phyloP scores from a whole-genome alignment of 2,888 invertebrate species.

The Odontocolon sp. region DNA sequence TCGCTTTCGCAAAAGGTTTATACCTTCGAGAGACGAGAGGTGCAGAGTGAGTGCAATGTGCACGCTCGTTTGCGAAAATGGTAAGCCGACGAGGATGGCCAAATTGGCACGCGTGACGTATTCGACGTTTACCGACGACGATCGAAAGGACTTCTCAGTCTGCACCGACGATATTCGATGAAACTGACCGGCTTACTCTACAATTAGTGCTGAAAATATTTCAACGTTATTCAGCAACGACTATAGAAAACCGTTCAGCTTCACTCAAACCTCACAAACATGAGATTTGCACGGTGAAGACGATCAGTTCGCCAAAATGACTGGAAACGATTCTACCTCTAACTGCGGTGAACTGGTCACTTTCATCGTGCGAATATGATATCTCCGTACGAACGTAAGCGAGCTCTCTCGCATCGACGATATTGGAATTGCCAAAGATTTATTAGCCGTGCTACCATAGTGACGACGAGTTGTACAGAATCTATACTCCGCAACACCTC shows the following conservation, averaged over 20 bases:
- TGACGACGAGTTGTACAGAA: neutral
- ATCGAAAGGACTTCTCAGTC: slow-evolving; percentile 7
- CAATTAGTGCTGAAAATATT: too few species aligned
- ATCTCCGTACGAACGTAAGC: neutral
- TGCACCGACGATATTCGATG: too few species aligned
- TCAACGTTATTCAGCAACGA: too few species aligned
- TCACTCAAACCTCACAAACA: too few species aligned
- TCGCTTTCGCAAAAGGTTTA: slow-evolving; percentile 40
- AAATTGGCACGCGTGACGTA: slow-evolving; percentile 22
- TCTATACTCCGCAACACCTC: slow-evolving; percentile 2
- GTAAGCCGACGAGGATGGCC: slow-evolving; percentile 15
- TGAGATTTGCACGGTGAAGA: too few species aligned
- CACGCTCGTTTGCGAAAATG: neutral
- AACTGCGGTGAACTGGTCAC: too few species aligned
- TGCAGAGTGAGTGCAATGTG: too few species aligned
- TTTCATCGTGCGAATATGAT: too few species aligned
- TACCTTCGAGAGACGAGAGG: neutral
- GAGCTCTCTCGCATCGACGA: neutral
- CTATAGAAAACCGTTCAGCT: too few species aligned
- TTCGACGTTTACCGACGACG: slow-evolving; percentile 24
- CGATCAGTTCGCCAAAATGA: neutral
- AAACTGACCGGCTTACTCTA: too few species aligned
- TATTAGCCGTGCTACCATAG: slow-evolving; percentile 7
- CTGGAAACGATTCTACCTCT: too few species aligned
- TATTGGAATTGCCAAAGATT: slow-evolving; percentile 38